A percentile compares a stretch with the other conserved stretches of the same genome.
Evolutionary conservation across 2,797 vertebrate genomes (phyloP).

Genomic region (Micropoecilia bifurca): DNA sequence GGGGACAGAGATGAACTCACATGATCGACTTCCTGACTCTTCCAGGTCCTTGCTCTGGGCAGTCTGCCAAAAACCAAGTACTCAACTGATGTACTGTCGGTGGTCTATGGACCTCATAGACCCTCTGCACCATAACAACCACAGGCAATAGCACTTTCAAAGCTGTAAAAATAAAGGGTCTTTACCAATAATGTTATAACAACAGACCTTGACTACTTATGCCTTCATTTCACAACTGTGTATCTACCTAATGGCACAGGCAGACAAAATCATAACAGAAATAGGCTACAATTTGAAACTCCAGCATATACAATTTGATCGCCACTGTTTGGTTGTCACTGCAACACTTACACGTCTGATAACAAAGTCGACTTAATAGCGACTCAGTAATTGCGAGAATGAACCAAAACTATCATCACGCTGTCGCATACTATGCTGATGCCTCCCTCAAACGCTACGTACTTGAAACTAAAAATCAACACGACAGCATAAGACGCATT

Average conservation of each 20-base stretch:
- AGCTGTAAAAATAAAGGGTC: constrained; percentile 20
- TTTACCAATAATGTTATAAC: not conserved
- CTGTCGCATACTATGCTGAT: not conserved
- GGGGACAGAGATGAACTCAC: constrained; percentile 60
- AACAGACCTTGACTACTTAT: not conserved
- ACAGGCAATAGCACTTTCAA: constrained; percentile 49
- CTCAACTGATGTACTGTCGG: constrained; percentile 39
- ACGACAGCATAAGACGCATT: not conserved
- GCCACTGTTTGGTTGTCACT: not conserved
- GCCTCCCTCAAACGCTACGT: not conserved
- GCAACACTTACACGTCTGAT: not conserved
- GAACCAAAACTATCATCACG: not conserved
- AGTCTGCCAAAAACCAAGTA: constrained; percentile 50
- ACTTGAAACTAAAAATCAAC: not conserved
- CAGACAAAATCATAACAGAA: not conserved
- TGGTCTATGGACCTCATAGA: constrained; percentile 25
- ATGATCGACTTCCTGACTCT: constrained; percentile 68
- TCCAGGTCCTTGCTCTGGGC: constrained; percentile 53
- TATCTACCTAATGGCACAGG: not conserved
- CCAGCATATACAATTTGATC: not conserved
- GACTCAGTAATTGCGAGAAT: not conserved
- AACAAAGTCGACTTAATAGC: not conserved
- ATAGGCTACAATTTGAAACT: not conserved
- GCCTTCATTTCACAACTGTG: not conserved
- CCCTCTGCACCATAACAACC: constrained; percentile 38